Evolutionary conservation across 1,140 invertebrate species (phyloP), one percentile per base, ranked within the genome.

Genomic region (Drosophila trapezifrons): DNA sequence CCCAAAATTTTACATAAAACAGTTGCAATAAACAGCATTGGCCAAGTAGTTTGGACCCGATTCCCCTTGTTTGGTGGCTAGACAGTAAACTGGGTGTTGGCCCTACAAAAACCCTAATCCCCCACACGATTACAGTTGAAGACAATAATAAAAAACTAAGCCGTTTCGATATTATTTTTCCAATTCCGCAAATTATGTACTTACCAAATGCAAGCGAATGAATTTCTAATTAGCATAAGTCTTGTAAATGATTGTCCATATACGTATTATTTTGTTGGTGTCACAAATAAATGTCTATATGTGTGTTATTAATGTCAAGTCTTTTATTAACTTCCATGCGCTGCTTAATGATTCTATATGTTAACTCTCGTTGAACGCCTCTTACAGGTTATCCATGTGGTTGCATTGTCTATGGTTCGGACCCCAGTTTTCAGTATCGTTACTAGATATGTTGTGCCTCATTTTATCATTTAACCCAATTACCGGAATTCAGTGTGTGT

Each of bases 31-130:
- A 91, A 91, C 80, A 91, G 70, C 79, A 78, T 91, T 73, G 90
- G 90, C 43, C 90, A 91, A 72, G 90, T 91, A 89, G 90, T 91
- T 91, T 91, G 90, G 90, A 91, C 90, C 74, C 85, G 90, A 69
- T 91, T 79, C 45, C 76, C 90, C 59, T 67, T 78, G 38, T 87
- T 90, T 63, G 85, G 84, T 81, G 78, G 85, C 86, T 90, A 82
- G 72, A 69, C 32, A 40, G 56, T 62, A 43, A 45, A 42, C 56
- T 46, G 51, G 77, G 64, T 79, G 69, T 81, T 64, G 77, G 77
- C 64, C 57, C 27, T 38, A 63, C 29, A 46, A 58, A 25, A 12
- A 42, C 35, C 32, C 12, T 40, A 22, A 42, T 18, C 9, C n/a
- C 42, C 35, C 9, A 57, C 32, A 75, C 40, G 32, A 49, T 37